Percentiles rank a stretch among this genome's conserved stretches.
phyloP scores from a whole-genome alignment of 1,140 invertebrate genomes.

The Drosophila kanapiae region DNA sequence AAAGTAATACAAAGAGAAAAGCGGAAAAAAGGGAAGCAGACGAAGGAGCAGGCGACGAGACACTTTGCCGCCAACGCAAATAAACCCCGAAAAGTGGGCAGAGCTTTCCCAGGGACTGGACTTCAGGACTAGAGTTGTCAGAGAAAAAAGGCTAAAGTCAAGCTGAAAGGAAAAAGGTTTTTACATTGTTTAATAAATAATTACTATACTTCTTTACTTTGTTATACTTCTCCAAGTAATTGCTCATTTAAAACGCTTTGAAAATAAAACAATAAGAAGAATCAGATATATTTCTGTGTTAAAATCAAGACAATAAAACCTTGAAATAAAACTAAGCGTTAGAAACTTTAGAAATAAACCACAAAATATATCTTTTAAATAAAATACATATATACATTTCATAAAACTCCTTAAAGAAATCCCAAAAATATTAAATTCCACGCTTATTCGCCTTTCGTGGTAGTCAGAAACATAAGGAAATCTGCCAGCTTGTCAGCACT shows the following conservation, averaged over 20 bases:
- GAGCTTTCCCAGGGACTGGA: conserved; percentile 1
- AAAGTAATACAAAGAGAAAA: conserved; percentile 41
- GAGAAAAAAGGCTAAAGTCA: not conserved
- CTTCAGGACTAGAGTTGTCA: conserved; percentile 3
- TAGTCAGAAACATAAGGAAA: not conserved
- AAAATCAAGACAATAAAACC: not conserved
- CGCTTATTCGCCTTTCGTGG: not conserved
- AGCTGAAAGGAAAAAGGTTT: not conserved
- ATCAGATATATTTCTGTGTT: too few species aligned
- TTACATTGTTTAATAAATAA: not conserved
- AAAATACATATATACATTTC: not conserved
- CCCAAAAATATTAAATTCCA: not conserved
- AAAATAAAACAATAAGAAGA: too few species aligned
- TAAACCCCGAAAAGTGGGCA: conserved; percentile 58
- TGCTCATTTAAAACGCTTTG: too few species aligned
- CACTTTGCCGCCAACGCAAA: conserved; percentile 83
- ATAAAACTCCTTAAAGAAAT: not conserved
- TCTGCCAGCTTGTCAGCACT: not conserved
- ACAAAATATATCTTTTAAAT: not conserved
- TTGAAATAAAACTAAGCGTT: not conserved
- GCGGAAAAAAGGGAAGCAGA: not conserved
- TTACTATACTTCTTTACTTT: not conserved
- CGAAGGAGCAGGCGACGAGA: conserved; percentile 67
- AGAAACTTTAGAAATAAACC: not conserved
- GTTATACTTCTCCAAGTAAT: too few species aligned